These are phyloP conservation scores for Subacronicta megacephala DNA, from an alignment of 2,888 invertebrate species.

Conservation along the genomic window DNA sequence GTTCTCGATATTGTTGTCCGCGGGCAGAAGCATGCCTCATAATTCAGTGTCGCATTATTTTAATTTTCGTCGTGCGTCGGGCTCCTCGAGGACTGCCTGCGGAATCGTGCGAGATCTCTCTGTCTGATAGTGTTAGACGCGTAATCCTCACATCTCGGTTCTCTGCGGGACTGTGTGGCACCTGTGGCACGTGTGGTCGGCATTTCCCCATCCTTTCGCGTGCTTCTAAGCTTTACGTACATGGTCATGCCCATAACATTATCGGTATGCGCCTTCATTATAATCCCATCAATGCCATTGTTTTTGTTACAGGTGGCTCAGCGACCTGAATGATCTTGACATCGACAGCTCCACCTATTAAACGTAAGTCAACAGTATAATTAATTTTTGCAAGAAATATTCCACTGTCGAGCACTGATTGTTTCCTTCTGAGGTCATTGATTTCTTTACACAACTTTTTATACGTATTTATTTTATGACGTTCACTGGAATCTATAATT, in stretches of 20 bases:
- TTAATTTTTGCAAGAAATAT: slow-evolving; percentile 57
- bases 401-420: slow-evolving; percentile 59
- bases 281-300: slow-evolving; percentile 63
- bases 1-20: slow-evolving; percentile 78
- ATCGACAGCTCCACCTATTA: slow-evolving; percentile 80
- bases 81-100: slow-evolving; percentile 59
- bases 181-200: slow-evolving; percentile 68
- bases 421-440: slow-evolving; percentile 63
- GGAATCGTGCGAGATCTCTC: slow-evolving; percentile 81
- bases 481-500: slow-evolving; percentile 27
- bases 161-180: slow-evolving; percentile 60
- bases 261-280: slow-evolving; percentile 55
- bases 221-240: slow-evolving; percentile 15
- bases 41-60: slow-evolving; percentile 79
- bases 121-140: slow-evolving; percentile 75
- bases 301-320: slow-evolving; percentile 81
- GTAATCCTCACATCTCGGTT: slow-evolving; percentile 75
- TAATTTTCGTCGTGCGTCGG: slow-evolving; percentile 77
- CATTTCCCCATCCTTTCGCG: slow-evolving; percentile 62
- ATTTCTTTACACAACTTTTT: slow-evolving; percentile 60
- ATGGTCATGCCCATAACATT: slow-evolving; percentile 30
- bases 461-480: slow-evolving; percentile 39
- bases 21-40: slow-evolving; percentile 70
- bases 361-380: slow-evolving; percentile 76
- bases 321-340: slow-evolving; percentile 83